Percentiles rank a stretch among this genome's conserved stretches.
Conservation (phyloP, 2,113 vertebrate species). For the Sceloporus tristichus region DNA sequence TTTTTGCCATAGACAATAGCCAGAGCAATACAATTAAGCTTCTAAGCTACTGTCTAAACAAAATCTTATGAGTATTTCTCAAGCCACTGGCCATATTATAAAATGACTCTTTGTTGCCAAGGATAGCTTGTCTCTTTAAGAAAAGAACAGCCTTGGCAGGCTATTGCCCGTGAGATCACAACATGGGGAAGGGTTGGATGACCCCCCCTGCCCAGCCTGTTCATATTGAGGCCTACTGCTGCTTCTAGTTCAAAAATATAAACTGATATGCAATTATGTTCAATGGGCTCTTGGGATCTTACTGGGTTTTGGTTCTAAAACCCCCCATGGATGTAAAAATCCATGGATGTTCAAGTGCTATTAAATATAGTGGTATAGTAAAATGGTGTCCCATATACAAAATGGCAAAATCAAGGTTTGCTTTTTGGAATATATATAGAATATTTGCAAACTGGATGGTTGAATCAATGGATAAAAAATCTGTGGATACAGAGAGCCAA, state of each 20-base stretch:
- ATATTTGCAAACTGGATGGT: too few relatives aligned
- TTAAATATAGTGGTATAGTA: too few relatives aligned
- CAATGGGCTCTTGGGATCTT: too few relatives aligned
- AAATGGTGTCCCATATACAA: too few relatives aligned
- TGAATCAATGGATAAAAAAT: too few relatives aligned
- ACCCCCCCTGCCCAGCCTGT: background rate
- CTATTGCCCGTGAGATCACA: background rate
- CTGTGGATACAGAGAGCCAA: too few relatives aligned
- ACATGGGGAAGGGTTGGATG: background rate
- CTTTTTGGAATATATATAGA: too few relatives aligned
- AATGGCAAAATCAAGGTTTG: too few relatives aligned
- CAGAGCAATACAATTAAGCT: background rate
- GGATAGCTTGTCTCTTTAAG: too few relatives aligned
- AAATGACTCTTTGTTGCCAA: background rate
- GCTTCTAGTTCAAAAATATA: background rate
- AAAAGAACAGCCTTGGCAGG: background rate
- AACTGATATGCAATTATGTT: background rate
- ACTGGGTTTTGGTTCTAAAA: too few relatives aligned
- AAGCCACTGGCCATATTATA: background rate
- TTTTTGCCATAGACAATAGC: background rate
- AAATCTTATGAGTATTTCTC: background rate
- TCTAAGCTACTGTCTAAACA: background rate
- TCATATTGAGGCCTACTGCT: background rate
- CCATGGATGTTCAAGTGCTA: too few relatives aligned
- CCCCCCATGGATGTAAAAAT: too few relatives aligned